phyloP scores from a whole-genome alignment of 2,888 invertebrate species.

The Sphaerophoria rueppellii region DNA sequence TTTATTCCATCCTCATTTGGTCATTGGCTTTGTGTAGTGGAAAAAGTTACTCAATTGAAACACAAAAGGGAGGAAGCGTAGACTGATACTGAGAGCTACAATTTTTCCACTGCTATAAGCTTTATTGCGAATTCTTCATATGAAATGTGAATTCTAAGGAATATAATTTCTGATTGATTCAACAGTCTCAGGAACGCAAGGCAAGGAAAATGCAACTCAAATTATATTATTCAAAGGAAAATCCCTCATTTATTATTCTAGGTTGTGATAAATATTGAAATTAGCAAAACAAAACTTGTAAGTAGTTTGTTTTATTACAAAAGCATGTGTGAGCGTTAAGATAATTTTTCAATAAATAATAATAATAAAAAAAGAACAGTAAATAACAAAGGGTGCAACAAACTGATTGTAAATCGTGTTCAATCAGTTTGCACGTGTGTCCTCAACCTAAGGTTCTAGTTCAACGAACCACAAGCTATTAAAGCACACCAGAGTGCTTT shows the following conservation, averaged over 20 bases:
- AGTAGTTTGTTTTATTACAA: background rate
- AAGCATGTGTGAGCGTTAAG: background rate
- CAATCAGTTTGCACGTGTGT: slow-evolving; percentile 64
- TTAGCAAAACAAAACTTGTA: no score
- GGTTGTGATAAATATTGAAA: no score
- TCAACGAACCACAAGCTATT: slow-evolving; percentile 47
- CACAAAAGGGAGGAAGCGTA: no score
- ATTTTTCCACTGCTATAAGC: no score
- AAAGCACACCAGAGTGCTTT: background rate
- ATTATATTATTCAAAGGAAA: no score
- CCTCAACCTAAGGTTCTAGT: slow-evolving; percentile 40
- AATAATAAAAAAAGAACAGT: background rate
- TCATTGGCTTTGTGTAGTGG: background rate
- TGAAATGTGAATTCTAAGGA: no score
- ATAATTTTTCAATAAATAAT: background rate
- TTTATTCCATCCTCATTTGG: slow-evolving; percentile 6
- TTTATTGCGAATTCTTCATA: no score
- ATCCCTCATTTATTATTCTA: no score
- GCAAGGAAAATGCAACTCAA: no score
- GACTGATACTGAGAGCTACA: no score
- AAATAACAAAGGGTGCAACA: slow-evolving; percentile 38
- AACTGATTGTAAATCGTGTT: slow-evolving; percentile 54
- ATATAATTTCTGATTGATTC: no score
- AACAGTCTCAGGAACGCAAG: no score
- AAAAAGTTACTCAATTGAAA: background rate